Evolutionary conservation across 2,888 invertebrate genomes (phyloP).

Genomic region (Heliconius ismenius): DNA sequence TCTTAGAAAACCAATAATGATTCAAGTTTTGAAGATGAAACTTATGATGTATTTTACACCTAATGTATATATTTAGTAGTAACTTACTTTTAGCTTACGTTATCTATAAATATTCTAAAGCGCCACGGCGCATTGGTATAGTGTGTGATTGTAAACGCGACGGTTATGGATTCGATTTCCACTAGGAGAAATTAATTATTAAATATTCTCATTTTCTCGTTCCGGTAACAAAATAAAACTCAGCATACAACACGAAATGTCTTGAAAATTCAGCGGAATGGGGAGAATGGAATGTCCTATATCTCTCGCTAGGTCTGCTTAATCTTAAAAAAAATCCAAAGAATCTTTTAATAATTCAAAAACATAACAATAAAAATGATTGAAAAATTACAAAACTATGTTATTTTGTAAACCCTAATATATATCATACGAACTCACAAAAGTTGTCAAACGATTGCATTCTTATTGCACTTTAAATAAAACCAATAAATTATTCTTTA

Average conservation of each 20-base stretch:
- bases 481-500: slow-evolving; percentile 14
- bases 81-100: too few species aligned
- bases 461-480: slow-evolving; percentile 7
- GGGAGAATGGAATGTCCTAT: too few species aligned
- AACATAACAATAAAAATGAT: not conserved
- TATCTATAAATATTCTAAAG: not conserved
- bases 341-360: not conserved
- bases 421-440: not conserved
- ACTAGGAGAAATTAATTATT: fast-evolving
- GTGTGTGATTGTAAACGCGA: too few species aligned
- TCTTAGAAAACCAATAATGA: slow-evolving; percentile 22
- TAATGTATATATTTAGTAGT: not conserved
- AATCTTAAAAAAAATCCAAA: too few species aligned
- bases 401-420: not conserved
- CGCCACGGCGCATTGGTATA: too few species aligned
- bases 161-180: too few species aligned
- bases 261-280: too few species aligned
- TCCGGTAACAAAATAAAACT: too few species aligned
- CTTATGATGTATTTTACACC: not conserved
- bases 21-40: slow-evolving; percentile 14
- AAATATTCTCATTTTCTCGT: too few species aligned
- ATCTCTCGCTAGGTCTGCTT: too few species aligned
- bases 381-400: too few species aligned
- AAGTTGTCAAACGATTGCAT: slow-evolving; percentile 19
- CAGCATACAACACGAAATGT: too few species aligned